A percentile compares a stretch with the other conserved stretches of the same genome.
Conservation (phyloP, 2,113 vertebrate genomes). For the Sebastes fasciatus region DNA sequence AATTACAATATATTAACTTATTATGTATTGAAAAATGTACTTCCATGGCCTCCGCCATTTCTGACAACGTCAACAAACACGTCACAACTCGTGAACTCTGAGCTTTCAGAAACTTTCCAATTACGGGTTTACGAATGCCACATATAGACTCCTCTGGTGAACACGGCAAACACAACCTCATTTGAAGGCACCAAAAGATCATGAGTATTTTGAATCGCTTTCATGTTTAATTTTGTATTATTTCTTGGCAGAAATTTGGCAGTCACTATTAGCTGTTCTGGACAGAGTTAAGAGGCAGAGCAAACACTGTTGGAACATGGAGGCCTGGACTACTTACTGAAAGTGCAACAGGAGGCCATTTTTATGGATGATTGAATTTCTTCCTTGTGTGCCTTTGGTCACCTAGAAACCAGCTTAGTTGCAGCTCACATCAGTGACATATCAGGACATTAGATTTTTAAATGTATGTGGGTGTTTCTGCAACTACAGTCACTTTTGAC, state of each 20-base stretch:
- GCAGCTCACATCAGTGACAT: constrained; percentile 11
- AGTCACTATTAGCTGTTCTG: not conserved
- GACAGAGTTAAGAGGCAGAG: constrained; percentile 12
- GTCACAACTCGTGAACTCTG: too few species aligned
- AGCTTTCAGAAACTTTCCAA: too few species aligned
- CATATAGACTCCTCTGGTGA: too few species aligned
- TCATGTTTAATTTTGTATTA: not conserved
- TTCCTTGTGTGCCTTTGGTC: constrained; percentile 39
- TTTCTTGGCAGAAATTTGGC: not conserved
- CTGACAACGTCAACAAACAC: too few species aligned
- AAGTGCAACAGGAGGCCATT: not conserved
- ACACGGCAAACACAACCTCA: too few species aligned
- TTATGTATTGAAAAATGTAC: too few species aligned
- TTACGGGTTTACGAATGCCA: too few species aligned
- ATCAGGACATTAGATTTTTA: not conserved
- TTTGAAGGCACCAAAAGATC: too few species aligned
- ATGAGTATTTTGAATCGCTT: not conserved
- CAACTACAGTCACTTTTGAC: too few species aligned
- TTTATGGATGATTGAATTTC: constrained; percentile 36
- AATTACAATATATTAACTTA: too few species aligned
- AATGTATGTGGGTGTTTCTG: not conserved
- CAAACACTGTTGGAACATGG: constrained; percentile 8
- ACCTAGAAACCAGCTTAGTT: constrained; percentile 18
- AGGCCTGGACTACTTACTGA: not conserved
- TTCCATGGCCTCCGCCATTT: too few species aligned